Conservation (phyloP, 2,888 invertebrate genomes). For the Chesias legatella region DNA sequence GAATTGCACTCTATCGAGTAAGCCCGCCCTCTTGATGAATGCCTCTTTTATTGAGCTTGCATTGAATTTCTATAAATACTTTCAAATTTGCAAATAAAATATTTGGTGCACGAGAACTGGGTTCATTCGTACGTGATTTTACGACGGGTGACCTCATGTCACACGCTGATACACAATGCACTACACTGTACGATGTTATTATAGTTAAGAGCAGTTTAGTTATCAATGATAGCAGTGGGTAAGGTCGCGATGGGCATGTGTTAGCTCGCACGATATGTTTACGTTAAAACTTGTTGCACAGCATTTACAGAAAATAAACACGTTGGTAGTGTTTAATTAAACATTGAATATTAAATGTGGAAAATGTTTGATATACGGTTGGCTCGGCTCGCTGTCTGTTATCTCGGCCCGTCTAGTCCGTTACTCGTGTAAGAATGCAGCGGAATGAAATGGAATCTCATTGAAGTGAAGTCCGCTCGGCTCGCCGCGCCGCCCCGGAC, state of each 20-base stretch:
- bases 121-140: constrained; percentile 19
- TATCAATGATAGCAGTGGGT: constrained; percentile 43
- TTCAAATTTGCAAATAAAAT: constrained; percentile 12
- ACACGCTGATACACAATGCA: constrained; percentile 28
- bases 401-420: constrained; percentile 60
- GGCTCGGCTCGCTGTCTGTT: constrained; percentile 37
- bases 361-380: constrained; percentile 27
- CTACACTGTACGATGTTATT: constrained; percentile 38
- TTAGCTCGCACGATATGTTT: constrained; percentile 36
- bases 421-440: constrained; percentile 76
- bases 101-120: neutral
- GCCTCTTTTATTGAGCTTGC: constrained; percentile 22
- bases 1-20: constrained; percentile 33
- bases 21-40: constrained; percentile 23
- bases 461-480: constrained; percentile 65
- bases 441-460: constrained; percentile 78
- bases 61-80: constrained; percentile 29
- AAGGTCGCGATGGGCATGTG: constrained; percentile 49
- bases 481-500: constrained; percentile 58
- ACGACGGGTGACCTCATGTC: constrained; percentile 26
- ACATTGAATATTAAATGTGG: no score
- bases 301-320: constrained; percentile 35
- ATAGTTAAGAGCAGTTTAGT: constrained; percentile 38
- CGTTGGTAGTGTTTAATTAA: constrained; percentile 30
- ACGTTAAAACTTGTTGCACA: constrained; percentile 41